A percentile compares a stretch with the other conserved stretches of the same genome.
Conservation (phyloP, 2,797 vertebrate species). For the Vultur gryphus region DNA sequence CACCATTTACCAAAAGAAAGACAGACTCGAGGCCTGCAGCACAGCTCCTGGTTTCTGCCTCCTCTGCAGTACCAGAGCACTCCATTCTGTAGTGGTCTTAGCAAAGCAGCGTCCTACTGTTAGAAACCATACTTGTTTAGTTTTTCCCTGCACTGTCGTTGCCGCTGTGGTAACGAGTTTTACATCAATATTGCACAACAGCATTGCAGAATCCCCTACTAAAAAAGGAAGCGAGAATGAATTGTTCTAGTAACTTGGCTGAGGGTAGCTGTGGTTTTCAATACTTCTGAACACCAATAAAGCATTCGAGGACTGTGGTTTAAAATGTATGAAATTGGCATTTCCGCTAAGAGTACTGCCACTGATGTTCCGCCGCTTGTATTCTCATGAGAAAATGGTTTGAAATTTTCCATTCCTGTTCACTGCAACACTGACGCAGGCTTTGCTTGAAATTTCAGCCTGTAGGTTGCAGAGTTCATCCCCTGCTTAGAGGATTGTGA, state of each 20-base stretch:
- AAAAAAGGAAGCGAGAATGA: background rate
- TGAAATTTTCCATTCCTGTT: background rate
- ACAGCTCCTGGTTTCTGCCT: background rate
- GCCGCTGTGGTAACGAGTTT: background rate
- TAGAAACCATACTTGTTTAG: background rate
- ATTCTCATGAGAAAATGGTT: background rate
- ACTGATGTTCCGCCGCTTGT: background rate
- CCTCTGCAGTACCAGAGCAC: background rate
- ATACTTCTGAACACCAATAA: background rate
- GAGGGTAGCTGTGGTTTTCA: background rate
- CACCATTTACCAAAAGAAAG: background rate
- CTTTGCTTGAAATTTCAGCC: background rate
- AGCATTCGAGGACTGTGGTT: background rate
- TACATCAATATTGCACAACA: background rate
- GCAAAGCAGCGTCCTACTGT: background rate
- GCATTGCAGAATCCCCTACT: background rate
- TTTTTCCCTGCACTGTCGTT: background rate
- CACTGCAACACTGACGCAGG: background rate
- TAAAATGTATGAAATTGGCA: background rate
- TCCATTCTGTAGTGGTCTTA: background rate
- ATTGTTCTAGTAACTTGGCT: background rate
- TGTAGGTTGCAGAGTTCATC: background rate
- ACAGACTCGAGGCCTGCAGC: background rate
- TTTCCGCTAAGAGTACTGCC: background rate
- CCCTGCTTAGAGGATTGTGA: background rate